Conservation (phyloP, 2,113 vertebrate genomes). For the Xiphias gladius region DNA sequence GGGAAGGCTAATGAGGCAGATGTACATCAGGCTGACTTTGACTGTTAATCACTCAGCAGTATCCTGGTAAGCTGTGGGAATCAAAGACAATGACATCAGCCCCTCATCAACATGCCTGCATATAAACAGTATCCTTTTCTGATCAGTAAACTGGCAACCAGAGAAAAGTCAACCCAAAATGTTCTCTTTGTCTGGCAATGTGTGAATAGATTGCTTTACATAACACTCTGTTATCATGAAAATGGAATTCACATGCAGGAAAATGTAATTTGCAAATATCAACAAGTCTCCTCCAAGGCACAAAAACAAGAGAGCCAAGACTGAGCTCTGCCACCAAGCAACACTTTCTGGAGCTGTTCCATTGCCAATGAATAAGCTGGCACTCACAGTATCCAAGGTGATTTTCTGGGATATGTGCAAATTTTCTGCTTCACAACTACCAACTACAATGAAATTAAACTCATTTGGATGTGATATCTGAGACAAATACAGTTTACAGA, state of each 20-base stretch:
- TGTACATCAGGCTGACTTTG: constrained; percentile 53
- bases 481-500: constrained; percentile 15
- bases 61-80: constrained; percentile 32
- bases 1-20: constrained; percentile 56
- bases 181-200: constrained; percentile 33
- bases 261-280: constrained; percentile 48
- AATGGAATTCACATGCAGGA: constrained; percentile 22
- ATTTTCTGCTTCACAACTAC: constrained; percentile 20
- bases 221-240: constrained; percentile 36
- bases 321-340: constrained; percentile 37
- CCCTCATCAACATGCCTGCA: constrained; percentile 21
- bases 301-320: constrained; percentile 27
- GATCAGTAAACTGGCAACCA: constrained; percentile 21
- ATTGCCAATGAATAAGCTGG: constrained; percentile 22
- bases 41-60: constrained; percentile 43
- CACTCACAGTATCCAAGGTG: constrained; percentile 29
- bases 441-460: constrained; percentile 17
- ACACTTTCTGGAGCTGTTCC: constrained; percentile 40
- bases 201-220: constrained; percentile 30
- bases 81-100: constrained; percentile 43
- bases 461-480: constrained; percentile 12
- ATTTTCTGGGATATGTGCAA: constrained; percentile 47
- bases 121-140: constrained; percentile 34
- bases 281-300: constrained; percentile 55
- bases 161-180: constrained; percentile 27